Conservation (phyloP, 2,113 vertebrate genomes). For the Platysteira castanea region DNA sequence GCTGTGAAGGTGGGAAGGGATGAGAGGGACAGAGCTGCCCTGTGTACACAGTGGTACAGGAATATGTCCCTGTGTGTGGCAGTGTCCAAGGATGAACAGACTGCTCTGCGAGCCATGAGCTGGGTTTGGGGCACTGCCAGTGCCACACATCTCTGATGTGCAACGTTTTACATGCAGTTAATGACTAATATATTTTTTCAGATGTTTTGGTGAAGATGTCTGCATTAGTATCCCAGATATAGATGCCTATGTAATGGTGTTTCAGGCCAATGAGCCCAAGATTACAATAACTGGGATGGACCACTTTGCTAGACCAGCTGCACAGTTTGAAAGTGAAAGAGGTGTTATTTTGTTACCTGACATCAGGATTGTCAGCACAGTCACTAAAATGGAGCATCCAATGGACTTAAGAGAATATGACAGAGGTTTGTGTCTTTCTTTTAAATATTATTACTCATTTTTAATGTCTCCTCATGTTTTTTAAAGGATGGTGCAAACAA, state of each 20-base stretch:
- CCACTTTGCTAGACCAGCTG: slow-evolving; percentile 80
- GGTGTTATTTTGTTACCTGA: slow-evolving; percentile 86
- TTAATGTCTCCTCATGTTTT: neutral
- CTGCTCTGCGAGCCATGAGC: neutral
- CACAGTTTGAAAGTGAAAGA: slow-evolving; percentile 77
- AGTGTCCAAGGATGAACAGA: neutral
- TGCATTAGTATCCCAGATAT: slow-evolving; percentile 91
- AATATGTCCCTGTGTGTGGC: neutral
- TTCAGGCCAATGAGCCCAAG: slow-evolving; percentile 90
- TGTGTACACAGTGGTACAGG: neutral
- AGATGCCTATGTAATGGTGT: slow-evolving; percentile 91
- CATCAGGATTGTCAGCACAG: slow-evolving; percentile 89
- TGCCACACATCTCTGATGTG: neutral
- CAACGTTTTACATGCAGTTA: slow-evolving; percentile 8
- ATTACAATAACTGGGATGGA: slow-evolving; percentile 90
- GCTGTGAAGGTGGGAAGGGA: neutral
- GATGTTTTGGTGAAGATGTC: slow-evolving; percentile 96
- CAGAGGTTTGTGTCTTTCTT: slow-evolving; percentile 1
- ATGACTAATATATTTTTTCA: slow-evolving; percentile 63
- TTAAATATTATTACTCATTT: neutral
- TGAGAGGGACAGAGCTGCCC: neutral
- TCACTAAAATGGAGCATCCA: slow-evolving; percentile 74
- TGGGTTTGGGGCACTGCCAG: neutral
- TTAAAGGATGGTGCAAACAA: neutral
- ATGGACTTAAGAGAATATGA: slow-evolving; percentile 52